These are phyloP conservation scores for Gymnarchus niloticus DNA, from an alignment of 2,113 vertebrate genomes.

Conservation along the genomic window DNA sequence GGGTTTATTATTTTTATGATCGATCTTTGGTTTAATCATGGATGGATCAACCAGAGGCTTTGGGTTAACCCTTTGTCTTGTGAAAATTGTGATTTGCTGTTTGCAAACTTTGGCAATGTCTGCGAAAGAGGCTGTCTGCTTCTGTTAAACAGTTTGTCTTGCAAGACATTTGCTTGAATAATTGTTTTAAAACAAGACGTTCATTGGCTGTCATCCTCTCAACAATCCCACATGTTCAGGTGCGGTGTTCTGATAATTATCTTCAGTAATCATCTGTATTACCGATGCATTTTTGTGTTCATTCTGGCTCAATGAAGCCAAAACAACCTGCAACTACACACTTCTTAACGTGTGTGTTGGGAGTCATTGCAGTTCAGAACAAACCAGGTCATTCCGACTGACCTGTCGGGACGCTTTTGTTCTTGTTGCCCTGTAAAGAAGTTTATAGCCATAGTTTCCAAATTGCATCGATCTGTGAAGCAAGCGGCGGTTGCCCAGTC, in stretches of 20 bases:
- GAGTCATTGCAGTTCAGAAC: background rate
- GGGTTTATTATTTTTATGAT: background rate
- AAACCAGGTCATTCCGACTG: background rate
- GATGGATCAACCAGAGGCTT: background rate
- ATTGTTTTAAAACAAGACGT: background rate
- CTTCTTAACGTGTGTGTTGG: background rate
- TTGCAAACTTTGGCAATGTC: background rate
- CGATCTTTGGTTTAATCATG: constrained; percentile 4
- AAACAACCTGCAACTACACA: background rate
- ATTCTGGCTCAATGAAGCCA: background rate
- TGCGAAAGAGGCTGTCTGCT: background rate
- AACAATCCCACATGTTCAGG: background rate
- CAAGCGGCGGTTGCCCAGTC: no score
- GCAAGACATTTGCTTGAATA: background rate
- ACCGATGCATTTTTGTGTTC: background rate
- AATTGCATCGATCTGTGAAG: no score
- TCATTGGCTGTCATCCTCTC: background rate
- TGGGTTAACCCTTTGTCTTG: background rate
- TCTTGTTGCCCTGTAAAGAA: background rate
- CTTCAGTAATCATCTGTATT: background rate
- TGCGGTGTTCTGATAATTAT: background rate
- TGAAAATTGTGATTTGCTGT: background rate
- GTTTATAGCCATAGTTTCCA: no score
- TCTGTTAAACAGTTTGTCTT: background rate
- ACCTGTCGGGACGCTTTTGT: background rate